Evolutionary conservation across 2,797 vertebrate genomes (phyloP).

Genomic region (Dryobates pubescens): DNA sequence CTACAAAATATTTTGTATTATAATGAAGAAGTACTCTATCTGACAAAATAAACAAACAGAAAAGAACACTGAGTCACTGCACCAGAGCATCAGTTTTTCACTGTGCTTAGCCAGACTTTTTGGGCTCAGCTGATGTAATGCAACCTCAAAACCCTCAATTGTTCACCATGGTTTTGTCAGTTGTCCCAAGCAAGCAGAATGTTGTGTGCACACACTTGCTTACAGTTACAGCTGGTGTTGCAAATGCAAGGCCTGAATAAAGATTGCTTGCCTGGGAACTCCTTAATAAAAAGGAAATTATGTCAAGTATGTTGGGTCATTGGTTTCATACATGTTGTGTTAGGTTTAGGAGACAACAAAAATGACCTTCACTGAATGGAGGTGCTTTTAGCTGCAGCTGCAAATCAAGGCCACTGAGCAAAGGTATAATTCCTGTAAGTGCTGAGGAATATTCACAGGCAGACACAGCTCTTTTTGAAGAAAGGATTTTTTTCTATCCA

Average conservation of each 20-base stretch:
- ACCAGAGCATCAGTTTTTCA: neutral
- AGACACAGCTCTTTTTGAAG: neutral
- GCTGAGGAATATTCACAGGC: neutral
- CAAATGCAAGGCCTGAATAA: conserved; percentile 3
- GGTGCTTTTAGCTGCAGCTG: neutral
- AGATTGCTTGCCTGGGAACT: neutral
- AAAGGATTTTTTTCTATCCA: neutral
- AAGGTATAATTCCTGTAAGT: neutral
- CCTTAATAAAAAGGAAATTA: neutral
- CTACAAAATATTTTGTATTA: neutral
- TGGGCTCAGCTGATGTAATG: neutral
- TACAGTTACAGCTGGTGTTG: conserved; percentile 33
- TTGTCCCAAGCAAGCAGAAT: neutral
- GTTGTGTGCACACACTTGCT: neutral
- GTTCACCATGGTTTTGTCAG: neutral
- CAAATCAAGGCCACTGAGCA: neutral
- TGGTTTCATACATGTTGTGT: neutral
- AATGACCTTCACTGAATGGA: conserved; percentile 7
- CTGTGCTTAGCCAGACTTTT: conserved; percentile 6
- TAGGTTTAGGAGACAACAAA: conserved; percentile 7
- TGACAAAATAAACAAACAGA: neutral
- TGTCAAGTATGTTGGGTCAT: neutral
- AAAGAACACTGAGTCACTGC: neutral
- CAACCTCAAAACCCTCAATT: neutral
- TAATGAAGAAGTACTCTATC: neutral